A percentile compares a stretch with the other conserved stretches of the same genome.
phyloP scores from a whole-genome alignment of 2,797 vertebrate genomes.

The Enteromius radiatus region DNA sequence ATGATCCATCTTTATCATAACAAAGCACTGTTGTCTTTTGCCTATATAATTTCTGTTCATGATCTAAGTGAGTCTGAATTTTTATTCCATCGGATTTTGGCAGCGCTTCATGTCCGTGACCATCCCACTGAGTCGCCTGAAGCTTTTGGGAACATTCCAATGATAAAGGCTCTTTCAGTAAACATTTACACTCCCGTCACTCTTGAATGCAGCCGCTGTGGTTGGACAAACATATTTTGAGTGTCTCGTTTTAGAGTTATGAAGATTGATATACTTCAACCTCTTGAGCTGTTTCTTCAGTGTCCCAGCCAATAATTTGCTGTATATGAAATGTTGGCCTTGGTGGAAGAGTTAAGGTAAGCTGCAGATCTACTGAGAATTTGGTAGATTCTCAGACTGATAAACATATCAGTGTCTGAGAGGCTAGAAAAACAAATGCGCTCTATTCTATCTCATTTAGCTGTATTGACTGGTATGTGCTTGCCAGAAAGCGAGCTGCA shows the following conservation, averaged over 20 bases:
- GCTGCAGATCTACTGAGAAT: constrained; percentile 63
- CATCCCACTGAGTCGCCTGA: constrained; percentile 50
- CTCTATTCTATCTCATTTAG: constrained; percentile 10
- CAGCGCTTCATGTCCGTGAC: constrained; percentile 56
- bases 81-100: constrained; percentile 17
- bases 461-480: background rate
- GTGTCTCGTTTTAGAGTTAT: constrained; percentile 67
- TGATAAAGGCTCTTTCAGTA: constrained; percentile 59
- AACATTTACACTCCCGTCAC: constrained; percentile 42
- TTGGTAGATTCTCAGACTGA: constrained; percentile 58
- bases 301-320: constrained; percentile 67
- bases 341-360: constrained; percentile 64
- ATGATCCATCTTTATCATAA: constrained; percentile 47
- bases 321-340: constrained; percentile 71
- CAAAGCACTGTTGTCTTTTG: constrained; percentile 22
- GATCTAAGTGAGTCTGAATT: background rate
- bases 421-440: constrained; percentile 55
- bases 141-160: constrained; percentile 66
- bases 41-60: background rate
- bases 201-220: constrained; percentile 58
- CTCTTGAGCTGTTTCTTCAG: constrained; percentile 65
- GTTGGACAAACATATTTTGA: constrained; percentile 65
- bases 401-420: constrained; percentile 47
- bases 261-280: constrained; percentile 70
- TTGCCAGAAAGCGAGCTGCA: constrained; percentile 18